These are phyloP conservation scores for Chiloscyllium plagiosum DNA, from an alignment of 2,113 vertebrate species.

Conservation along the genomic window DNA sequence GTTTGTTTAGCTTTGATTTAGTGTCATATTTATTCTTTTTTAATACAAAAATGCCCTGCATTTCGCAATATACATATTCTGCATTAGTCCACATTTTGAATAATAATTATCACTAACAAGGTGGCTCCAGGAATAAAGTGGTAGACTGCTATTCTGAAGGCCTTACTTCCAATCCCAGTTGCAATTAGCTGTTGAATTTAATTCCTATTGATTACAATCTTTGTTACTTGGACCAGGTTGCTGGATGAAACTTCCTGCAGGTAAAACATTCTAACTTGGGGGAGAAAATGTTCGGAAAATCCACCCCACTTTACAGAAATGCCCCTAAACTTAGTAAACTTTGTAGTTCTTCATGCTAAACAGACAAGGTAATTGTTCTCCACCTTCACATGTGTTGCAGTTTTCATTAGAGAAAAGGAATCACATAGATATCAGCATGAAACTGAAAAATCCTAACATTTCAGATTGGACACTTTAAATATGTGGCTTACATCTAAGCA, in stretches of 20 bases:
- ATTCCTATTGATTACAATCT: background rate
- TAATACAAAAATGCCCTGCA: background rate
- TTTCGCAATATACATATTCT: background rate
- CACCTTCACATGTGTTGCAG: background rate
- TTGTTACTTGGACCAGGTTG: background rate
- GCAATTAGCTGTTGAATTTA: background rate
- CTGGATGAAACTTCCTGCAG: background rate
- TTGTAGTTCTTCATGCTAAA: background rate
- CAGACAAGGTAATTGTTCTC: background rate
- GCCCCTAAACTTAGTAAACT: background rate
- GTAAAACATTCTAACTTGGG: background rate
- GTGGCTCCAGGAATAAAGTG: background rate
- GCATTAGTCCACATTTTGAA: background rate
- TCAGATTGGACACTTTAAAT: background rate
- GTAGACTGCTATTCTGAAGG: background rate
- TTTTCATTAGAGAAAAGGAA: background rate
- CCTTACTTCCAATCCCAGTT: background rate
- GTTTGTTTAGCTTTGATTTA: background rate
- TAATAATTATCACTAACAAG: conserved; percentile 5
- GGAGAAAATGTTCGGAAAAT: background rate
- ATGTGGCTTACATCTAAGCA: background rate
- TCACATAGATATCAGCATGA: background rate
- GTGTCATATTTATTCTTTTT: background rate
- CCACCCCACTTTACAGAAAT: background rate
- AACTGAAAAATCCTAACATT: background rate